phyloP scores from a whole-genome alignment of 53 echinoderm and acorn worm genomes.

The Luidia sarsii region DNA sequence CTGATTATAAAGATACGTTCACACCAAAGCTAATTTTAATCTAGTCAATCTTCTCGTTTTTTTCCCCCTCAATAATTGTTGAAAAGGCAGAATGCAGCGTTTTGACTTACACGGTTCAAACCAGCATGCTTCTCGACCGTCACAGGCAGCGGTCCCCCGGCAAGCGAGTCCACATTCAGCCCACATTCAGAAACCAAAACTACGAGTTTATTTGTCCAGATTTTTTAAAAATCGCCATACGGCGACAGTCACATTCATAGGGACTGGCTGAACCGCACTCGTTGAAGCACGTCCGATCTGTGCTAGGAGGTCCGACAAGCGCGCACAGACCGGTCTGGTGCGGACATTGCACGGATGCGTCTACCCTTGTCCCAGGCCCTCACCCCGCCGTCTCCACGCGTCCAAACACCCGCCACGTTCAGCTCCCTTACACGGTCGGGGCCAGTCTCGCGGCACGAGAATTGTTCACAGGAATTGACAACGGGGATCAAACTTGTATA shows the following conservation, averaged over 20 bases:
- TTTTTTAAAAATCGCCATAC: constrained; percentile 2
- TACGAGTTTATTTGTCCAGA: constrained; percentile 33
- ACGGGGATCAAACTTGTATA: constrained; percentile 7
- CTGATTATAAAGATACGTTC: constrained; percentile 56
- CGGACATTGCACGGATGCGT: constrained; percentile 24
- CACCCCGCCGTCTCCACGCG: constrained; percentile 43
- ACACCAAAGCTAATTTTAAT: constrained; percentile 52
- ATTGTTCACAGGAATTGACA: constrained; percentile 28
- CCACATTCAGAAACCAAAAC: constrained; percentile 26
- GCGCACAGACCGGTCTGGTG: too few species aligned
- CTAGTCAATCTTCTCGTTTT: constrained; percentile 22
- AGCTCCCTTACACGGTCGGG: constrained; percentile 33
- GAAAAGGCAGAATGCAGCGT: constrained; percentile 37
- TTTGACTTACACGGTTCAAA: constrained; percentile 46
- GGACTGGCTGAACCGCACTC: neutral
- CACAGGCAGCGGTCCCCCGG: neutral
- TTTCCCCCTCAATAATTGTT: neutral
- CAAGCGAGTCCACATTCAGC: constrained; percentile 38
- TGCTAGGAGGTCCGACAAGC: too few species aligned
- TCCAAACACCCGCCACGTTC: constrained; percentile 57
- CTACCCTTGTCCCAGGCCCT: constrained; percentile 20
- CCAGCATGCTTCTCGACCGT: constrained; percentile 10
- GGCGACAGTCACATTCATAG: neutral
- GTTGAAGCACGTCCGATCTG: too few species aligned
- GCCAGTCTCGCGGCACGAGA: constrained; percentile 48